These are phyloP conservation scores for Melanaphis sacchari DNA, from an alignment of 1,140 invertebrate species.

Conservation along the genomic window DNA sequence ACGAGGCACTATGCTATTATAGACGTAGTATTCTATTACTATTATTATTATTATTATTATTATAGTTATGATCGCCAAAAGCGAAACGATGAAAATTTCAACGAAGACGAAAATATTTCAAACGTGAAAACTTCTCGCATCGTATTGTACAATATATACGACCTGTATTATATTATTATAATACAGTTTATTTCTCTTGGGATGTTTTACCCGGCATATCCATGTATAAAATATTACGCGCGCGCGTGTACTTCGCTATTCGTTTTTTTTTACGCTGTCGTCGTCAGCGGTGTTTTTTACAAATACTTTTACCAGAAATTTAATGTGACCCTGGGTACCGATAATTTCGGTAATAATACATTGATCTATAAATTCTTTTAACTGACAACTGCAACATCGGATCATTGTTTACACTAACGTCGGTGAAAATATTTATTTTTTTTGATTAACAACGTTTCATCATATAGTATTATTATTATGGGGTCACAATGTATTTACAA, in stretches of 20 bases:
- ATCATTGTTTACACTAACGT: background rate
- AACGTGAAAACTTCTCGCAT: background rate
- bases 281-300: background rate
- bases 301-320: conserved; percentile 13
- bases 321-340: background rate
- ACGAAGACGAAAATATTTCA: background rate
- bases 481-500: background rate
- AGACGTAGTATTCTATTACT: too few relatives aligned
- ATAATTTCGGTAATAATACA: background rate
- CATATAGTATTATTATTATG: background rate
- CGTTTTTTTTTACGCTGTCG: background rate
- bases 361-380: background rate
- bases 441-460: conserved; percentile 7
- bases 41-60: too few relatives aligned
- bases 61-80: background rate
- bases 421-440: background rate
- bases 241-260: background rate
- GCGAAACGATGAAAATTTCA: background rate
- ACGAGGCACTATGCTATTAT: too few relatives aligned
- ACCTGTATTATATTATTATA: background rate
- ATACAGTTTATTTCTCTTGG: conserved; percentile 2
- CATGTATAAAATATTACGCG: background rate
- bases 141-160: background rate
- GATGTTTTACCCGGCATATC: background rate
- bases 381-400: background rate